Conservation (phyloP, 2,797 vertebrate genomes). For the Protonibea diacanthus region DNA sequence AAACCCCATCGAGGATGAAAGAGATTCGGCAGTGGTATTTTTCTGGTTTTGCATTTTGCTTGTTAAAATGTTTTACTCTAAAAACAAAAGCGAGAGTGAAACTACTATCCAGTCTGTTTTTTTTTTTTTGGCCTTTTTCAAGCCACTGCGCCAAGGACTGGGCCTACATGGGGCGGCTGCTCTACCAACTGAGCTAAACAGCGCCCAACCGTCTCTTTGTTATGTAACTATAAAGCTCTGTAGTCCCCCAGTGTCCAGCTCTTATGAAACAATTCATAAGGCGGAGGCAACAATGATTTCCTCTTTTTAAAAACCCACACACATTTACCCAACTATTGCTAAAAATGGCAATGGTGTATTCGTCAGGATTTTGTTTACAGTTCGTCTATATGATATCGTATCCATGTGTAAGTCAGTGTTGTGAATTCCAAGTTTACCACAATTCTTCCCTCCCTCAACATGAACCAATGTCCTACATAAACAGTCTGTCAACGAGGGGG, state of each 20-base stretch:
- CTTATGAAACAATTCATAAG: constrained; percentile 51
- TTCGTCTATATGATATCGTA: constrained; percentile 5
- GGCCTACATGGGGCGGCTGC: no score
- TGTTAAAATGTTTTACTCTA: background rate
- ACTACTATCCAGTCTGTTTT: background rate
- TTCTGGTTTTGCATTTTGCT: background rate
- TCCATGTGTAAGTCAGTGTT: background rate
- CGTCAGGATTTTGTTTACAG: background rate
- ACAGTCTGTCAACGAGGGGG: background rate
- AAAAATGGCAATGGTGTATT: background rate
- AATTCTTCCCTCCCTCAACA: constrained; percentile 29
- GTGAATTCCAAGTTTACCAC: constrained; percentile 17
- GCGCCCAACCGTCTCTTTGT: background rate
- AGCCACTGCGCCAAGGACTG: no score
- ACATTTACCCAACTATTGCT: background rate
- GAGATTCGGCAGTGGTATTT: background rate
- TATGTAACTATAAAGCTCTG: background rate
- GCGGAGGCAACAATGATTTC: background rate
- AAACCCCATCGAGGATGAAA: background rate
- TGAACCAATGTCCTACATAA: constrained; percentile 6
- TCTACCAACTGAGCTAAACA: no score
- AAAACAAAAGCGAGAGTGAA: background rate
- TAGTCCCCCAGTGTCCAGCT: background rate
- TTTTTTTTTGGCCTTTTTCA: no score
- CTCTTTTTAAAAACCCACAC: constrained; percentile 26